Base-by-base conservation (phyloP, 2,888 invertebrate genomes). In the Andricus curvator region DNA sequence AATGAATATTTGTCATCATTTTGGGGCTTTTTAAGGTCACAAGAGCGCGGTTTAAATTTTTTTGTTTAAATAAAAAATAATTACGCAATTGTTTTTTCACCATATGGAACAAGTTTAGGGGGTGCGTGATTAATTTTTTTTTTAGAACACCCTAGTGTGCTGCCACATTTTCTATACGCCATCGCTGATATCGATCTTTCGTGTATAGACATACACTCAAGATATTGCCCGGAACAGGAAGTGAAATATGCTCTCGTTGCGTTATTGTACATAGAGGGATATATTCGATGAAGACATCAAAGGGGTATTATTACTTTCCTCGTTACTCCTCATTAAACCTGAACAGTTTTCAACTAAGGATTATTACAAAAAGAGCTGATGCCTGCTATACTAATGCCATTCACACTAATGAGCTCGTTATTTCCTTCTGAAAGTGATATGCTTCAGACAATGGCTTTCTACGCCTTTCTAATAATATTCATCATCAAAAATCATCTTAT, bases 221-320 rank as follows among this genome's bases (percentile, higher is more conserved):
- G 83, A 84, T 84, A 82, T 84, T 83, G 80, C 80, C 80, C n/a
- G 77, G 20, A 48, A 60, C 60, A 67, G 37, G 20, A 67, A 48
- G 60, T 3, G 76, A 79, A 79, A 84, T 81, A 80, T 84, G 84
- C 78, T 65, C 77, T 74, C 80, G 74, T 80, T 83, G 79, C 81
- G 77, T 80, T 76, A 78, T 78, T 37, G 56, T 77, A 67, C 41
- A 20, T 41, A 70, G 79, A 81, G 66, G 70, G 78, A 79, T 84
- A 70, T 74, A 74, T 66, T 37, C 68, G 44, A 68, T 67, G 44
- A 68, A 29, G 68, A 68, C 68, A 68, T 68, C 68, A 68, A 68
- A 68, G 48, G 25, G 22, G 68, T 17, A 48, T 68, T 48, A 68
- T 68, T 44, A 17, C 41, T 44, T 13, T 68, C 25, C 68, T 25